Evolutionary conservation across 1,140 invertebrate species (phyloP), one percentile per base, ranked within the genome.

Genomic region (Caenorhabditis latens): DNA sequence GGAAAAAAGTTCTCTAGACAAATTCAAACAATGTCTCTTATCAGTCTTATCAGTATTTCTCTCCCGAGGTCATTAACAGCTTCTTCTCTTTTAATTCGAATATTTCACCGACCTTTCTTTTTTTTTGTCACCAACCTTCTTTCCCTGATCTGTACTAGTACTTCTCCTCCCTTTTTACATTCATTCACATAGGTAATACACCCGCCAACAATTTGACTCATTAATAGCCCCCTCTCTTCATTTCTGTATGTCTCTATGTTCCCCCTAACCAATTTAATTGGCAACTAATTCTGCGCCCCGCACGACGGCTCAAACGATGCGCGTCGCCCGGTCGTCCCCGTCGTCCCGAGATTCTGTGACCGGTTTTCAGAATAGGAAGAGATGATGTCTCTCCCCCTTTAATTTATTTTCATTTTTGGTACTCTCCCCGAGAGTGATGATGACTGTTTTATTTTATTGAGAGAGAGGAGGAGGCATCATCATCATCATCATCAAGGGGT

Each of bases 301-400:
- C 40, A 58, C 83, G 61, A 65, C 84, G 61, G 71, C 71, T 79
- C 71, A 79, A 79, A 79, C 71, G 71, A 79, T 79, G 71, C 71
- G 71, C 71, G 46, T 46, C 71, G 65, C 19, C 65, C 32, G 32
- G 40, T 48, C 65, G 40, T 0, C 40, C 9, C 13, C 46, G 43
- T 42, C 46, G 46, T 42, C 58, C 61, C 61, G 61, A 63, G 61
- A 63, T 63, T 63, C 71, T 24, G n/a, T 24, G 71, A 79, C 71
- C 71, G 71, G 71, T 79, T 79, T 79, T 79, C 71, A 79, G 71
- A 43, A 50, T 50, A n/a, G 21, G 21, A 11, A 53, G 42, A 16
- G 16, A 8, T 43, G 40, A 4, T 24, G 8, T 43, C 40, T 19
- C 42, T 14, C 21, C n/a, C 61, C 8, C 24, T 32, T 46, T 71